These are phyloP conservation scores for Dusona sp. DNA, from an alignment of 2,888 invertebrate genomes.

Conservation along the genomic window DNA sequence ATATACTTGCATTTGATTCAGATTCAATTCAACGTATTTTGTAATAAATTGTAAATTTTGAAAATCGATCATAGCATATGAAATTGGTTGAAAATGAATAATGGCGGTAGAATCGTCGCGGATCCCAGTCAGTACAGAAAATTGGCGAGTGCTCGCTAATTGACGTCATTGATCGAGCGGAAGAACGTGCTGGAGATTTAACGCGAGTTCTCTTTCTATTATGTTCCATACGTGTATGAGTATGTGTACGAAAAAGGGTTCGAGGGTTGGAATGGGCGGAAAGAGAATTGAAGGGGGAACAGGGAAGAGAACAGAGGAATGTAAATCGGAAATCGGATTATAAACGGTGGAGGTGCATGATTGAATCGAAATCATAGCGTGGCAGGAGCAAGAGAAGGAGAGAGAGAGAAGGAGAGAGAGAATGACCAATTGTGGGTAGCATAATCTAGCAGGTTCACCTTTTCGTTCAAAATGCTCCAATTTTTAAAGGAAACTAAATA, in stretches of 20 bases:
- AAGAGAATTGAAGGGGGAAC: constrained; percentile 15
- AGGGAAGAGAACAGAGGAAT: constrained; percentile 50
- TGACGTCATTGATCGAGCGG: constrained; percentile 67
- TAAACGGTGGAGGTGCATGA: constrained; percentile 63
- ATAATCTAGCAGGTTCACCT: constrained; percentile 8
- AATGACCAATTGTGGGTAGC: constrained; percentile 31
- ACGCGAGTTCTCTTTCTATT: constrained; percentile 27
- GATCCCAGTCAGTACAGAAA: not conserved
- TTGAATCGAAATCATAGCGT: constrained; percentile 66
- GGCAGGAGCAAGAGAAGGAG: constrained; percentile 20
- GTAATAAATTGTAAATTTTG: not conserved
- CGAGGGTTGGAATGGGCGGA: not conserved
- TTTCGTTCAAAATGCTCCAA: not conserved
- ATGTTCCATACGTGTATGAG: not conserved
- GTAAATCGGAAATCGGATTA: constrained; percentile 68
- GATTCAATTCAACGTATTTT: not conserved
- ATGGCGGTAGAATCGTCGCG: not conserved
- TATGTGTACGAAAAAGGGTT: not conserved
- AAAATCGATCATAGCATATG: not conserved
- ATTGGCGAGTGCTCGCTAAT: constrained; percentile 57
- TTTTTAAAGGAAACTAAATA: constrained; percentile 22
- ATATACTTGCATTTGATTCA: not conserved
- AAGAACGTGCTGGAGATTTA: constrained; percentile 61
- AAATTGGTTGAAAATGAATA: constrained; percentile 9
- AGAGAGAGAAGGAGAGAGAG: constrained; percentile 2